Evolutionary conservation across 2,888 invertebrate species (phyloP).

Genomic region (Sinopyrophorus schimmeli): DNA sequence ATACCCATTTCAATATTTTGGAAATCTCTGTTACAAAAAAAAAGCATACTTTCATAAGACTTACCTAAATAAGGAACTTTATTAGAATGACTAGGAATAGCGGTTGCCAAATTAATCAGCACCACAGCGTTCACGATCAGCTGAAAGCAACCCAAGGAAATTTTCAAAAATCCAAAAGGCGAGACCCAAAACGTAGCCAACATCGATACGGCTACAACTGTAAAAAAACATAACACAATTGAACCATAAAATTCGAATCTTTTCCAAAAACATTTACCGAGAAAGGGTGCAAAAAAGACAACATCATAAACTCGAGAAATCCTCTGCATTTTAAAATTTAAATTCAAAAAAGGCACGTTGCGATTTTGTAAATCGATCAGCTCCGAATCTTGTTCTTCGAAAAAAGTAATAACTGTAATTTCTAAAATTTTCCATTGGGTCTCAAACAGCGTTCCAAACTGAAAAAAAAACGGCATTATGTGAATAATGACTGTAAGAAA

Average conservation of each 20-base stretch:
- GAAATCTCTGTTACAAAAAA: no score
- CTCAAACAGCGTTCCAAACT: conserved; percentile 18
- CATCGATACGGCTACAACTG: conserved; percentile 45
- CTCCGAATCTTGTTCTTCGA: conserved; percentile 1
- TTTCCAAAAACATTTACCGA: conserved; percentile 39
- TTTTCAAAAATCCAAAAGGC: conserved; percentile 47
- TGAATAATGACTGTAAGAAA: neutral
- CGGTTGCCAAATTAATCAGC: conserved; percentile 42
- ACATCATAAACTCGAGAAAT: conserved; percentile 42
- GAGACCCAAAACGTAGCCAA: conserved; percentile 51
- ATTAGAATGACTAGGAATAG: conserved; percentile 45
- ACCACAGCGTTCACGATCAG: conserved; percentile 44
- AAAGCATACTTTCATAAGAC: conserved; percentile 19
- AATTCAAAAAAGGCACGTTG: conserved; percentile 38
- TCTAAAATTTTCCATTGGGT: conserved; percentile 33
- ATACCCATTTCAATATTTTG: no score
- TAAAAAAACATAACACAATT: conserved; percentile 34
- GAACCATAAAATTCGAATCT: neutral
- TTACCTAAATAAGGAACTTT: conserved; percentile 50
- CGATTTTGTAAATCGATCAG: neutral
- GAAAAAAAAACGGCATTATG: neutral
- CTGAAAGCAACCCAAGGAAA: conserved; percentile 46
- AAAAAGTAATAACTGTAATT: conserved; percentile 18
- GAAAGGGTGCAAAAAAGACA: conserved; percentile 48
- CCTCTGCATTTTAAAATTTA: conserved; percentile 43